These are phyloP conservation scores for Ramphastos sulfuratus DNA, from an alignment of 2,113 vertebrate species.

Conservation along the genomic window DNA sequence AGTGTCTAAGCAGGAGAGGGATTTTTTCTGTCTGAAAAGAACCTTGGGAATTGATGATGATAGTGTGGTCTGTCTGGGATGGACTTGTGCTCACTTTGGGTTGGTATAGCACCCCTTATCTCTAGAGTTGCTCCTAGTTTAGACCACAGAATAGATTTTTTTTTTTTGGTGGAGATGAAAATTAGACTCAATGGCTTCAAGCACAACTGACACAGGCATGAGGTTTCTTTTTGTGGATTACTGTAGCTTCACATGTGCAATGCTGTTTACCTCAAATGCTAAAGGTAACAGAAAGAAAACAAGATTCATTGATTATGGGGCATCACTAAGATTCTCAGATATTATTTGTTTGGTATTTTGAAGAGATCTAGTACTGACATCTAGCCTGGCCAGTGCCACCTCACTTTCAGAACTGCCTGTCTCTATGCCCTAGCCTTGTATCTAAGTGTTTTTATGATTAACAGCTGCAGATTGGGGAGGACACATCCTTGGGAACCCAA, in stretches of 20 bases:
- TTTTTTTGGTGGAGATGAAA: background rate
- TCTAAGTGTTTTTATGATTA: background rate
- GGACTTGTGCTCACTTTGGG: fast-evolving
- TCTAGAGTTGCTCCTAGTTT: background rate
- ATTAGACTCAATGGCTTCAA: background rate
- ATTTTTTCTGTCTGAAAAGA: background rate
- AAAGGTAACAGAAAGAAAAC: background rate
- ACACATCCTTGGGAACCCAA: background rate
- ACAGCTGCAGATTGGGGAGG: background rate
- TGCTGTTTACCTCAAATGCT: background rate
- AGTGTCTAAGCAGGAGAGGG: background rate
- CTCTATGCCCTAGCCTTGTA: background rate
- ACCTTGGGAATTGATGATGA: background rate
- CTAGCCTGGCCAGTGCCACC: background rate
- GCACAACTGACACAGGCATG: background rate
- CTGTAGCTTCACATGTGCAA: background rate
- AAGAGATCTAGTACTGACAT: background rate
- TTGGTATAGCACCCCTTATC: background rate
- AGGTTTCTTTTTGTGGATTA: background rate
- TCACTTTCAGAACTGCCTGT: background rate
- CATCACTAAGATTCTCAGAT: background rate
- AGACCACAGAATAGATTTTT: background rate
- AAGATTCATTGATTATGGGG: background rate
- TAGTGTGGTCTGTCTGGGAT: background rate
- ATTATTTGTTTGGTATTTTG: background rate